Base-by-base conservation (phyloP, 2,888 invertebrate species). In the Sisyra nigra region DNA sequence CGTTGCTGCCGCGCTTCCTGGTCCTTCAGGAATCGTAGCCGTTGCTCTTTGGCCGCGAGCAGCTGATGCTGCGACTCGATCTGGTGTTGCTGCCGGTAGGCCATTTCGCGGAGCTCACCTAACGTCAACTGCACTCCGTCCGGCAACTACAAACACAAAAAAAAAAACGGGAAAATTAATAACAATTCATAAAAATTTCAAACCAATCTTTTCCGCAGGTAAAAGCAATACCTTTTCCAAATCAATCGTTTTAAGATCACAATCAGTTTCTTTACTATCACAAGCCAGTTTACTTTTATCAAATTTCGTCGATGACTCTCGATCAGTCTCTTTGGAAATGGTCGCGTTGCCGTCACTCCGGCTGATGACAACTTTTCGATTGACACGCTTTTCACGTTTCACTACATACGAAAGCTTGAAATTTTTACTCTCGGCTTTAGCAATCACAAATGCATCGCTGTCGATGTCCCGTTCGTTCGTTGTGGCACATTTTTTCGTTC, bases 101-200 rank as follows among this genome's bases (percentile, higher is more conserved):
- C 94, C 91, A 94, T 93, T 66, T 91, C 91, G 74, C 92, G 91
- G 72, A 94, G 82, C 76, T 94, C 93, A 66, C 83, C 80, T 74
- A 92, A 76, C 65, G 85, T 85, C 75, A 86, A 75, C 81, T 80
- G 80, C 74, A 80, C 81, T 69, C 85, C 85, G 76, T 84, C 84
- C 74, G 84, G 83, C 83, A 85, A 79, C 85, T 86, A 75, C 47
- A 51, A 43, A 50, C 50, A 54, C 50, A 50, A 17, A 46, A 39
- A 36, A 39, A 44, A 42, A 32, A 41, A 13, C 9, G 15, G 19
- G 6, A 38, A 6, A n/a, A 17, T 38, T 38, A 38, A 15, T 8
- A 14, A 13, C 2, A 34, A 34, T n/a, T 4, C 8, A 13, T n/a
- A 13, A 6, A 33, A 24, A 7, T 24, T 24, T 7, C 24, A 6